phyloP scores from a whole-genome alignment of 1,140 invertebrate genomes.

The Tetramorium parvispinum region DNA sequence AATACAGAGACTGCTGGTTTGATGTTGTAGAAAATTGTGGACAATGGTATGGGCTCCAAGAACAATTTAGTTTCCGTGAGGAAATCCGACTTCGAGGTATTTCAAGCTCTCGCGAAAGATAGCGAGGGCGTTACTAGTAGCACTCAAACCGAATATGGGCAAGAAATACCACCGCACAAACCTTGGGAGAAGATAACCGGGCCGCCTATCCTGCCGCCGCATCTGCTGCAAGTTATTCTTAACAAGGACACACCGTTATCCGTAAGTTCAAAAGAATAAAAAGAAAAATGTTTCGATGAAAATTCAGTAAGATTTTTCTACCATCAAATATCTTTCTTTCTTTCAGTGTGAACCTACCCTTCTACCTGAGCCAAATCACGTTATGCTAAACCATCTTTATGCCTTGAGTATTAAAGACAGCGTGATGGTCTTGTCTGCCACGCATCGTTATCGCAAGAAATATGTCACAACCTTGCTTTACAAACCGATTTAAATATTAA shows the following conservation, averaged over 20 bases:
- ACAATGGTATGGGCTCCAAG: conserved; percentile 94
- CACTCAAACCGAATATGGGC: conserved; percentile 93
- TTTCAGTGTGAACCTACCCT: conserved; percentile 98
- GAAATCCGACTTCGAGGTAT: conserved; percentile 98
- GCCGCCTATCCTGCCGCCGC: conserved; percentile 98
- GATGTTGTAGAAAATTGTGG: conserved; percentile 91
- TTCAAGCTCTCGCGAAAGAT: conserved; percentile 97
- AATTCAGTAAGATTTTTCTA: neutral
- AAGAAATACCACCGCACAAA: conserved; percentile 95
- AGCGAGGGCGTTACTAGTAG: conserved; percentile 91
- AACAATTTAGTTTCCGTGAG: conserved; percentile 97
- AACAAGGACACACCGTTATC: conserved; percentile 99
- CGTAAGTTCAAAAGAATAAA: conserved; percentile 86
- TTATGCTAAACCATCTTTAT: conserved; percentile 99
- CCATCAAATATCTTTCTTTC: conserved; percentile 50
- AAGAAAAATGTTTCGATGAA: neutral
- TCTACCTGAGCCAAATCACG: conserved; percentile 99
- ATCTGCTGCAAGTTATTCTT: conserved; percentile 98
- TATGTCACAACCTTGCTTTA: conserved; percentile 99
- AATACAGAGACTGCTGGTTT: conserved; percentile 6
- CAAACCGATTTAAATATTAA: conserved; percentile 94
- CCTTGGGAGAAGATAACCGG: conserved; percentile 96
- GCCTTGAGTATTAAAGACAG: conserved; percentile 99
- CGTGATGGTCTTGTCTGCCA: conserved; percentile 99
- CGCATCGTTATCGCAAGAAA: conserved; percentile 99